Conservation (phyloP, 2,113 vertebrate species). For the Madoqua kirkii region DNA sequence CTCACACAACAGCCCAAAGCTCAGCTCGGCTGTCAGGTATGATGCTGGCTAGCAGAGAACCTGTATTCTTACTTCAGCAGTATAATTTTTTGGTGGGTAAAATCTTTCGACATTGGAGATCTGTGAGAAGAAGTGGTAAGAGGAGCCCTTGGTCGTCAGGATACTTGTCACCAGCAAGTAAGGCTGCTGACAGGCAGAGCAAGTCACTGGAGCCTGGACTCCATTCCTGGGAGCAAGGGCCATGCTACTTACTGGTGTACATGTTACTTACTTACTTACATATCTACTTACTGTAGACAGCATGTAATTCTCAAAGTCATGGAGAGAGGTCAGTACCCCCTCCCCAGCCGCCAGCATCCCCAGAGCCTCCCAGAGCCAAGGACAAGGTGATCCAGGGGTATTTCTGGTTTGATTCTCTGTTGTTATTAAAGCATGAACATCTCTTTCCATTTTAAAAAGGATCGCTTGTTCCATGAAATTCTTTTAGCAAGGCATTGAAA, state of each 20-base stretch:
- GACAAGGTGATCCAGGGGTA: neutral
- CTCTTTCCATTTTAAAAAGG: neutral
- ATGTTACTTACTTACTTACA: no score
- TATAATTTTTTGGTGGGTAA: neutral
- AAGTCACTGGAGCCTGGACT: neutral
- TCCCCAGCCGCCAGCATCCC: neutral
- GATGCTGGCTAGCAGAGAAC: neutral
- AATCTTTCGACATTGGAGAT: neutral
- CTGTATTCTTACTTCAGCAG: neutral
- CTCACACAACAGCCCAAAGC: neutral
- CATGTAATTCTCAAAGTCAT: neutral
- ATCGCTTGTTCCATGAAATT: neutral
- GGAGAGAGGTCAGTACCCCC: neutral
- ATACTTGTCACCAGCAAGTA: neutral
- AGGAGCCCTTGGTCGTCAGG: neutral
- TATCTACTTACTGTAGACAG: neutral
- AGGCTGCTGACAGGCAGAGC: neutral
- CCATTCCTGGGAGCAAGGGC: neutral
- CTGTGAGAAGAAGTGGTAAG: neutral
- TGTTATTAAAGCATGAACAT: neutral
- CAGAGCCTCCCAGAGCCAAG: neutral
- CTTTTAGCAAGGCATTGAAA: neutral
- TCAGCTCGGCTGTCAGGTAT: neutral
- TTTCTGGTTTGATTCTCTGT: neutral
- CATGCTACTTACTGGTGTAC: no score